Base-by-base conservation (phyloP, 2,888 invertebrate genomes). In the Apantesis nais region DNA sequence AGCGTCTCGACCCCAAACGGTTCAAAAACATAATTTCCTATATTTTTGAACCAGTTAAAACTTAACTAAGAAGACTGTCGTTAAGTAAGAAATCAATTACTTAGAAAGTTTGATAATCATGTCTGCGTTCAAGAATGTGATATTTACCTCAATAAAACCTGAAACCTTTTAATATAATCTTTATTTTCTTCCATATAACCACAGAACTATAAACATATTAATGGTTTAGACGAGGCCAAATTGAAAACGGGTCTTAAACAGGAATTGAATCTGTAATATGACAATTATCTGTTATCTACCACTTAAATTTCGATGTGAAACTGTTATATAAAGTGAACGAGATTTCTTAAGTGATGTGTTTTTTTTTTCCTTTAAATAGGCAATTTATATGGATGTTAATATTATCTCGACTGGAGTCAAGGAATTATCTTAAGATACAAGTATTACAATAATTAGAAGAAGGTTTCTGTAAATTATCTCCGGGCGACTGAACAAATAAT, bases 251-350 rank as follows among this genome's bases (percentile, higher is more conserved):
- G 86, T 78, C 77, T 79, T 58, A 80, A 88, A 85, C 87, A 75
- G 88, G 88, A 89, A 88, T 85, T 85, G 81, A 87, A 89, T 87
- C 82, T 79, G 85, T 84, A 87, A 88, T 88, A 86, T 85, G 83
- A 90, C 90, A 90, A 91, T 92, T 92, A 92, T 90, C 88, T 89
- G 91, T 92, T 90, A 91, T 89, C 89, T 90, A 80, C 78, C 78
- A 80, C 80, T 80, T 80, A 80, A 67, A 8, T 48, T 29, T 81
- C 76, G 85, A 84, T 85, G 90, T 88, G 88, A 90, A 91, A 92
- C 88, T 86, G 85, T 79, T 86, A 82, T 82, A 84, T 83, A 80
- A 81, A 77, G 71, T 68, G 71, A 80, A 83, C 85, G 74, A 78
- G 82, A 84, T 83, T 79, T 74, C 70, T 70, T n/a, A 64, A 55